Evolutionary conservation across 2,888 invertebrate genomes (phyloP).

Genomic region (Sclerodermus sp.): DNA sequence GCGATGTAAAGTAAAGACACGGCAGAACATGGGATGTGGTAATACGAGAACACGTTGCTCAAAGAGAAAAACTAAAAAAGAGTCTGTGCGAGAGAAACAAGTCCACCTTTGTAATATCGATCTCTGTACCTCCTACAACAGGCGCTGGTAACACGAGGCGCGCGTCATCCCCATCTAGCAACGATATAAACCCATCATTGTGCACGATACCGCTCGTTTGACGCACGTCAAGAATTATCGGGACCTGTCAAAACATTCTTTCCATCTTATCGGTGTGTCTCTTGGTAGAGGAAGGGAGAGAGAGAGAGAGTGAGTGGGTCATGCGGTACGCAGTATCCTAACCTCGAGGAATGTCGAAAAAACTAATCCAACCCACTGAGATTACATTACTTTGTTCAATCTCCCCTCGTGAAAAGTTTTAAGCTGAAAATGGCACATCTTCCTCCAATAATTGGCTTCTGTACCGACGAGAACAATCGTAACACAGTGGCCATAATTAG

Average conservation of each 20-base stretch:
- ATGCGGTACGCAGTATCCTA: constrained; percentile 1
- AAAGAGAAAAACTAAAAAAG: no score
- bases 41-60: no score
- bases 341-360: background rate
- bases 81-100: background rate
- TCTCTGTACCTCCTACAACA: background rate
- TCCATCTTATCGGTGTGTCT: constrained; percentile 30
- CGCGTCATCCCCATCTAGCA: background rate
- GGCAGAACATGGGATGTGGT: no score
- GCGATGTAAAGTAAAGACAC: no score
- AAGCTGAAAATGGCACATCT: no score
- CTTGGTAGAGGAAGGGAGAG: constrained; percentile 12
- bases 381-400: background rate
- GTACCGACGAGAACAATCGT: no score
- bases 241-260: constrained; percentile 39
- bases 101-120: background rate
- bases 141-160: background rate
- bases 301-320: constrained; percentile 15
- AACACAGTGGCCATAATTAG: no score
- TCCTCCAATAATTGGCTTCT: no score
- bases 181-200: constrained; percentile 21
- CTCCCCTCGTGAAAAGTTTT: no score
- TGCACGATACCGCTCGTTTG: constrained; percentile 18
- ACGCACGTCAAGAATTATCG: constrained; percentile 35
- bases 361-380: no score